Evolutionary conservation across 2,888 invertebrate species (phyloP), one percentile per base, ranked within the genome.

Genomic region (Hyles lineata): DNA sequence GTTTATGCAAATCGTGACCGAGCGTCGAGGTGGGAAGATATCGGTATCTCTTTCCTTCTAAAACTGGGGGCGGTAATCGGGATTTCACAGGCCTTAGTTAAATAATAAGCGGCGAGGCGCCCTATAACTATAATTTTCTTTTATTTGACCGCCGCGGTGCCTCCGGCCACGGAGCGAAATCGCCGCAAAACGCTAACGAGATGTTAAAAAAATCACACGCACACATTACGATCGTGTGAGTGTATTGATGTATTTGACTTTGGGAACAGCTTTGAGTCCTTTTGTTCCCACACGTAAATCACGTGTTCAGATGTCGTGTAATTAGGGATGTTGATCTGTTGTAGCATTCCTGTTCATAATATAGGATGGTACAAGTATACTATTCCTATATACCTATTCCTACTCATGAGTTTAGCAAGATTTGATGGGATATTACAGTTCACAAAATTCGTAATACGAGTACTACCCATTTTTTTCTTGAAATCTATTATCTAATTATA

Each of bases 71-170:
- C 89, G 88, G 86, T 89, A 87, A 90, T 89, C 85, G 84, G 87
- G 86, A 85, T 90, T 90, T 91, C 89, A 90, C 89, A 88, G 88
- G 89, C 83, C 84, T 91, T 92, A 92, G 92, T 93, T 94, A 91
- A 92, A 92, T 93, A 93, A 92, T 91, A 91, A 92, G 91, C 90
- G 90, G 89, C 85, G 83, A 83, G 83, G 87, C 85, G 89, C 89
- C 90, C 89, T 92, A 86, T 92, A 93, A 93, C 91, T 92, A 92
- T 92, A 91, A 91, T 92, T 90, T 91, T 83, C 85, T 90, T 93
- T 93, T 92, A 89, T 92, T 92, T 90, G 71, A 83, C 85, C 87
- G 89, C 89, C 87, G 88, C 86, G 74, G 81, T 79, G 86, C 83
- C 89, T 87, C 88, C 82, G 85, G 82, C 87, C 89, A 82, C 80